phyloP scores from a whole-genome alignment of 2,888 invertebrate species.

The Drosophila falleni region DNA sequence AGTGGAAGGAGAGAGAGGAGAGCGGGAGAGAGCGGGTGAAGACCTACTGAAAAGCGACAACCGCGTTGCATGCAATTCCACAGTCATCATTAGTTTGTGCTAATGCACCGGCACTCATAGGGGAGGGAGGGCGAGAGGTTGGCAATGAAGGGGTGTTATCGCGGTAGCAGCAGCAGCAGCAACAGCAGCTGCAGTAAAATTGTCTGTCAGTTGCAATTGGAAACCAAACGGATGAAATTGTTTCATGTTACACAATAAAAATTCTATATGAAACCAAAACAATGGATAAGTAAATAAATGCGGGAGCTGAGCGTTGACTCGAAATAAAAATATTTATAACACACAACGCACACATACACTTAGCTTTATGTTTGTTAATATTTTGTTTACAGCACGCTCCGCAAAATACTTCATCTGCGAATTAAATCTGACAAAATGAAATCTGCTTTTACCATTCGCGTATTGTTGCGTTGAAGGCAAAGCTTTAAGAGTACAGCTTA shows the following conservation, averaged over 20 bases:
- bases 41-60: constrained; percentile 46
- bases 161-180: constrained; percentile 28
- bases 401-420: constrained; percentile 27
- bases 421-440: constrained; percentile 19
- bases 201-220: constrained; percentile 71
- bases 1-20: not conserved
- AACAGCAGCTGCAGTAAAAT: constrained; percentile 62
- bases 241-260: constrained; percentile 75
- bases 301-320: constrained; percentile 70
- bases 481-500: constrained; percentile 16
- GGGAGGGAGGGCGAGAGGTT: not conserved
- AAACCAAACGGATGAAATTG: constrained; percentile 72
- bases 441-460: constrained; percentile 9
- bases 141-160: constrained; percentile 45
- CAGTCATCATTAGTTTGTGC: constrained; percentile 71
- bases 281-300: constrained; percentile 77
- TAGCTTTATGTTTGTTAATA: constrained; percentile 48
- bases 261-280: constrained; percentile 77
- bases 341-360: constrained; percentile 19
- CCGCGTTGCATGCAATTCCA: constrained; percentile 61
- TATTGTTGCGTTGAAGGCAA: not conserved
- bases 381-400: constrained; percentile 31
- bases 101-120: constrained; percentile 63
- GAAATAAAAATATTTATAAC: constrained; percentile 66
- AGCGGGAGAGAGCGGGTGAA: not conserved